Evolutionary conservation across 2,113 vertebrate genomes (phyloP).

Genomic region (Nothocercus julius): DNA sequence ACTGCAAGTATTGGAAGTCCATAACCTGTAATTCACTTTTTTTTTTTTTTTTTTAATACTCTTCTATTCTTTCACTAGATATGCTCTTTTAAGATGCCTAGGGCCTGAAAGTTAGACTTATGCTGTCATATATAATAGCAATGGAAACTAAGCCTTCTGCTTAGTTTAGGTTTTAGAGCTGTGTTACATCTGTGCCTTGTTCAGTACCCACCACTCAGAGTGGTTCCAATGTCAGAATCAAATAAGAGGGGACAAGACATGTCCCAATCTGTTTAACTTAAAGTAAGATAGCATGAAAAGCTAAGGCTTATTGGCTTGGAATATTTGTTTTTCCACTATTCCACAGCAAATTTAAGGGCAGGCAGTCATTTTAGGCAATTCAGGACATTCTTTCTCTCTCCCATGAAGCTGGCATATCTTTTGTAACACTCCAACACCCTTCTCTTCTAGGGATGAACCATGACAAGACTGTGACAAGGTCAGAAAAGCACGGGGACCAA

Average conservation of each 20-base stretch:
- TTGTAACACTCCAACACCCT: background rate
- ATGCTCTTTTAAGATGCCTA: constrained; percentile 44
- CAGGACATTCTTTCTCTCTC: background rate
- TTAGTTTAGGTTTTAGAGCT: background rate
- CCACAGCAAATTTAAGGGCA: background rate
- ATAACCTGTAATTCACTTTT: constrained; percentile 54
- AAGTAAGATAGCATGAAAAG: background rate
- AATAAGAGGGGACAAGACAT: background rate
- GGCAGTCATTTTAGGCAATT: too few relatives aligned
- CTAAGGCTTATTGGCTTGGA: too few relatives aligned
- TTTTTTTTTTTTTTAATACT: constrained; percentile 1
- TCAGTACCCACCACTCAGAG: background rate
- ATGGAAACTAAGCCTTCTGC: background rate
- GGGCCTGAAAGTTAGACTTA: constrained; percentile 27
- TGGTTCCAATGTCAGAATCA: background rate
- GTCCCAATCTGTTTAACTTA: background rate
- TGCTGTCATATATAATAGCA: constrained; percentile 9
- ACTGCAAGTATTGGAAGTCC: constrained; percentile 20
- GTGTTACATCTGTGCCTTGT: background rate
- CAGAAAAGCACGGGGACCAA: background rate
- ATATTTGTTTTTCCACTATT: background rate
- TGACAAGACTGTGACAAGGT: background rate
- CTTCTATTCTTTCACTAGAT: constrained; percentile 26
- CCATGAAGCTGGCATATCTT: background rate
- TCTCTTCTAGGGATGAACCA: background rate